Percentiles rank a stretch among this genome's conserved stretches.
phyloP scores from a whole-genome alignment of 2,113 vertebrate genomes.

The Vimba vimba region DNA sequence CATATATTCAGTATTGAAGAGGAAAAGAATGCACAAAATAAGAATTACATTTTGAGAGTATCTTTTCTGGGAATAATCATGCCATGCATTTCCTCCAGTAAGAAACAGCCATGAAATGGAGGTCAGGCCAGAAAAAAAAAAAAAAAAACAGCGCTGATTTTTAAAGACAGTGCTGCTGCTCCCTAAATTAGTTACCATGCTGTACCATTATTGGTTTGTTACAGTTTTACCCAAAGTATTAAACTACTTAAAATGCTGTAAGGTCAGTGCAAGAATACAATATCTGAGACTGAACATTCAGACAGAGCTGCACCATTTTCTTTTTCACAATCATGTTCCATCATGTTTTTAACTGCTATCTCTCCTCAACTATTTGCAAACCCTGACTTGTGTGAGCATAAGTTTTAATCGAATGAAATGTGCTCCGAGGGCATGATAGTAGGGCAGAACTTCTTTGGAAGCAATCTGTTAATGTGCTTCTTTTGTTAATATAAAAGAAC shows the following conservation, averaged over 20 bases:
- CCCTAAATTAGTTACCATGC: not conserved
- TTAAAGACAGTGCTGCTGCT: not conserved
- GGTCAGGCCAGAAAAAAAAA: slow-evolving; percentile 36
- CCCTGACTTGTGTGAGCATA: slow-evolving; percentile 4
- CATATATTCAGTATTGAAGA: not conserved
- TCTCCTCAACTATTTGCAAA: not conserved
- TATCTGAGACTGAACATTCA: not conserved
- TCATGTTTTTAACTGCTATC: not conserved
- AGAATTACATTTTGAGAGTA: not conserved
- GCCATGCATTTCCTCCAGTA: not conserved
- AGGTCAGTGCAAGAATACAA: not conserved
- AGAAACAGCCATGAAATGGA: slow-evolving; percentile 36
- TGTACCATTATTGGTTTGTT: not conserved
- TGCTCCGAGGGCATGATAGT: not conserved
- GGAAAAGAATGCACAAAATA: not conserved
- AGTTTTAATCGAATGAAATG: not conserved
- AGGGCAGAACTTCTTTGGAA: not conserved
- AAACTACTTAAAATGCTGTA: not conserved
- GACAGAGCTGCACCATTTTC: not conserved
- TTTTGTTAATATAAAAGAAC: not conserved
- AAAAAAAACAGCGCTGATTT: not conserved
- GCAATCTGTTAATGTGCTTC: slow-evolving; percentile 10
- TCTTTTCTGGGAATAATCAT: slow-evolving; percentile 7
- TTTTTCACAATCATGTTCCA: not conserved
- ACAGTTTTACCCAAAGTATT: not conserved